Evolutionary conservation across 2,888 invertebrate genomes (phyloP).

Genomic region (Caenorhabditis becei): DNA sequence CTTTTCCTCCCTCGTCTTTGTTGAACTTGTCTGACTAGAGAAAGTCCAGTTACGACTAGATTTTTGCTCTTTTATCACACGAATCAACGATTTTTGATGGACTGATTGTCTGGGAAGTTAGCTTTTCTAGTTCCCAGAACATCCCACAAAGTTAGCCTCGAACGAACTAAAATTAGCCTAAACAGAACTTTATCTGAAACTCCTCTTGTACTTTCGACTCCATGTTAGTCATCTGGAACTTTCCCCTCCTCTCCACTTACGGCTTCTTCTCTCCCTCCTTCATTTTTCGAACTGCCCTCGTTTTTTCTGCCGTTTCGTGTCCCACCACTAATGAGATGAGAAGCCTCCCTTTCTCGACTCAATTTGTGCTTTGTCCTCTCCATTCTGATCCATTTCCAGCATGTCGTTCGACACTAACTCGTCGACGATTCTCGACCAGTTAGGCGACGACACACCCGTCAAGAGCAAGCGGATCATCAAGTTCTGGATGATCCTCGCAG

Average conservation of each 20-base stretch:
- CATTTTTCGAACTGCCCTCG: not conserved
- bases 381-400: not conserved
- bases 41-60: no score
- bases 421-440: conserved; percentile 33
- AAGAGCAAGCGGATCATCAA: conserved; percentile 43
- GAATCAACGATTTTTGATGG: no score
- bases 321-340: conserved; percentile 60
- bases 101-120: no score
- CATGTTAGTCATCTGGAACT: not conserved
- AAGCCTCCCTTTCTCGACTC: conserved; percentile 49
- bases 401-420: conserved; percentile 53
- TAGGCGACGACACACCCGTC: conserved; percentile 6
- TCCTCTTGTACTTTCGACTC: no score
- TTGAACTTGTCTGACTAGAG: not conserved
- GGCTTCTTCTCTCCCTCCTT: conserved; percentile 27
- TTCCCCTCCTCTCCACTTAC: conserved; percentile 15
- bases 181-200: no score
- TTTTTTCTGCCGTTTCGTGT: conserved; percentile 2
- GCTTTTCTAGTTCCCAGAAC: no score
- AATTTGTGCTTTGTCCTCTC: conserved; percentile 50
- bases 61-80: no score
- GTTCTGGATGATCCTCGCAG: conserved; percentile 62
- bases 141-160: no score
- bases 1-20: not conserved
- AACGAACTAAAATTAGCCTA: no score